Conservation (phyloP, 2,113 vertebrate species). For the Podiceps cristatus region DNA sequence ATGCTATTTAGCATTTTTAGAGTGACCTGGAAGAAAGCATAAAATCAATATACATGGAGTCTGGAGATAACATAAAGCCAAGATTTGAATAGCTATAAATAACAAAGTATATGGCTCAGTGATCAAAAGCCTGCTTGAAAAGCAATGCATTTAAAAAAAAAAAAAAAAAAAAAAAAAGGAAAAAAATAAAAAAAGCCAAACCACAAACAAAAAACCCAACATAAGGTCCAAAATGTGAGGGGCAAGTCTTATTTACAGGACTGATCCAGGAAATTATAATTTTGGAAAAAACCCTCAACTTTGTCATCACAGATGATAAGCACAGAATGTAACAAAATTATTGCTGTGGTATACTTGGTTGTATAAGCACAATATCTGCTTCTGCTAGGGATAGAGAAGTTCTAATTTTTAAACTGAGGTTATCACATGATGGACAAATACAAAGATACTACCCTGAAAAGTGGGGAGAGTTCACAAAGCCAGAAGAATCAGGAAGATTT, state of each 20-base stretch:
- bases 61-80: neutral
- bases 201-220: no score
- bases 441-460: neutral
- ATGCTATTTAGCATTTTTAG: neutral
- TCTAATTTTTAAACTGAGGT: neutral
- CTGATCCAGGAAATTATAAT: neutral
- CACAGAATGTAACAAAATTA: neutral
- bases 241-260: neutral
- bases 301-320: accelerated
- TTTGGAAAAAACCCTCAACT: neutral
- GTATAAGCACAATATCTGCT: neutral
- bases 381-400: neutral
- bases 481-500: neutral
- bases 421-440: no score
- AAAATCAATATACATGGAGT: neutral
- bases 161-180: no score
- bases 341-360: neutral
- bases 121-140: neutral
- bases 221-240: neutral
- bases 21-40: neutral
- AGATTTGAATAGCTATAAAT: neutral
- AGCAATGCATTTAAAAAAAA: neutral
- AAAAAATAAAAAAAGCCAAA: neutral
- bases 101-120: neutral
- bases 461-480: neutral